Evolutionary conservation across 2,888 invertebrate species (phyloP).

Genomic region (Tenthredo livida): DNA sequence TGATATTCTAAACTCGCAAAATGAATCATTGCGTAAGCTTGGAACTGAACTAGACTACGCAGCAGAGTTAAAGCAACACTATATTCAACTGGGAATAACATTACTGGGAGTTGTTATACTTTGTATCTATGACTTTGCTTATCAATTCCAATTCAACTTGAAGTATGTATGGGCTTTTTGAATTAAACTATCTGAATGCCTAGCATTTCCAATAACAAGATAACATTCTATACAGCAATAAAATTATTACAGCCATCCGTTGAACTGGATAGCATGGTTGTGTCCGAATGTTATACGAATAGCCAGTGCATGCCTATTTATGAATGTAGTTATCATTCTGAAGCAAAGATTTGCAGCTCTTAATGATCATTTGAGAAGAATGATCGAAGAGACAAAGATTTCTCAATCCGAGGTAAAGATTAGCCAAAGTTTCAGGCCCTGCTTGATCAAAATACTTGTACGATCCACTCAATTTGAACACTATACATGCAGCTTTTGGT

Average conservation of each 20-base stretch:
- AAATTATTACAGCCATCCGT: not conserved
- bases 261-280: conserved; percentile 23
- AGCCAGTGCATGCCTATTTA: not conserved
- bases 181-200: not conserved
- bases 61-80: not conserved
- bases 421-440: not conserved
- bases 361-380: conserved; percentile 25
- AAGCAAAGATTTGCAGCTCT: conserved; percentile 14
- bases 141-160: not conserved
- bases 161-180: not conserved
- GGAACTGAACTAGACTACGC: conserved; percentile 12
- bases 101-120: not conserved
- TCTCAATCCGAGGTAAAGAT: not conserved
- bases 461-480: not conserved
- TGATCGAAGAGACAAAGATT: conserved; percentile 8
- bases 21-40: not conserved
- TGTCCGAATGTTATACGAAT: not conserved
- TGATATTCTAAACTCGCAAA: not conserved
- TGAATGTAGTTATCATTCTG: not conserved
- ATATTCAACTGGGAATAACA: conserved; percentile 2
- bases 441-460: not conserved
- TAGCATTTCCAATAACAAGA: not conserved
- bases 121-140: not conserved
- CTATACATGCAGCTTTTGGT: not conserved
- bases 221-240: not conserved